Conservation (phyloP, 2,113 vertebrate species). For the Sula dactylatra region DNA sequence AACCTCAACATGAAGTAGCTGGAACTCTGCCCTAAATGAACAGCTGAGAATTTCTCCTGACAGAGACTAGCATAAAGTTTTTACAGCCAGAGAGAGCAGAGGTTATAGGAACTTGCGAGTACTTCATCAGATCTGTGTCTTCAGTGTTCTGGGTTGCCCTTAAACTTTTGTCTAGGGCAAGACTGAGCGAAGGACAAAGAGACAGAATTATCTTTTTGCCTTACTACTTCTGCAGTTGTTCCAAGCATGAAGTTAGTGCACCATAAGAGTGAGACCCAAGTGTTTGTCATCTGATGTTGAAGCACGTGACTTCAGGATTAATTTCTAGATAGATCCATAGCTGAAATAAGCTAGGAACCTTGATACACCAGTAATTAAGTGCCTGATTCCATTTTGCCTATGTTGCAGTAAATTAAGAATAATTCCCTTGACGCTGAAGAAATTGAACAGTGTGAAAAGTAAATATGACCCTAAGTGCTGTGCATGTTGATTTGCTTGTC, state of each 20-base stretch:
- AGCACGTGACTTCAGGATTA: not conserved
- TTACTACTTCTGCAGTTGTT: not conserved
- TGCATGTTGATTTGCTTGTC: not conserved
- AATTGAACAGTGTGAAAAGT: not conserved
- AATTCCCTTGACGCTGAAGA: not conserved
- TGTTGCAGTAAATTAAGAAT: not conserved
- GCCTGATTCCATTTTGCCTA: not conserved
- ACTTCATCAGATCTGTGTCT: not conserved
- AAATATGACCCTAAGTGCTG: not conserved
- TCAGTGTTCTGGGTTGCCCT: not conserved
- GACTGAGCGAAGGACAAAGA: not conserved
- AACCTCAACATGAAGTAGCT: conserved; percentile 7
- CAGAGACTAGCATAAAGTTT: not conserved
- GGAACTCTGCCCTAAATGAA: conserved; percentile 15
- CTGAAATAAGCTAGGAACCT: not conserved
- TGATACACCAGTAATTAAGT: not conserved
- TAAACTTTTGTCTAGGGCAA: not conserved
- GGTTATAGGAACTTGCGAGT: not conserved
- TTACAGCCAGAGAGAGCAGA: not conserved
- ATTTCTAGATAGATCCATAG: not conserved
- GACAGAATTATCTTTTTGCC: not conserved
- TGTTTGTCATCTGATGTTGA: not conserved
- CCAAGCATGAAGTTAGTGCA: not conserved
- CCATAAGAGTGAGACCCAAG: not conserved
- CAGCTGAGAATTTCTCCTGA: conserved; percentile 3